phyloP scores from a whole-genome alignment of 2,888 invertebrate species.

The Caenorhabditis virilis region DNA sequence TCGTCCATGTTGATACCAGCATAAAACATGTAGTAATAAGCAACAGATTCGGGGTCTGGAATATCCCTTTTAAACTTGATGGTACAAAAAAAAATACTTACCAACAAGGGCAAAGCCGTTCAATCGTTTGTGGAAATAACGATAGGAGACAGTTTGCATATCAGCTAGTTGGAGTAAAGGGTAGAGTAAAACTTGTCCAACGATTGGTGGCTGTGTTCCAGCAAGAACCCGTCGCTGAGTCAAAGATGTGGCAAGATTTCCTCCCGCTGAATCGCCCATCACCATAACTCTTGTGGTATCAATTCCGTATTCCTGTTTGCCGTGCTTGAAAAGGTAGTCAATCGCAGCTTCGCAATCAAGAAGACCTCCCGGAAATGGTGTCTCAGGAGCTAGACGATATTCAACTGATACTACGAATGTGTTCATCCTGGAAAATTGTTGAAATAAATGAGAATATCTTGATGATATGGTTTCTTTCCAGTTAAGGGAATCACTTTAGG shows the following conservation, averaged over 20 bases:
- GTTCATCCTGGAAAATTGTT: slow-evolving; percentile 34
- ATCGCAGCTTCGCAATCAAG: slow-evolving; percentile 69
- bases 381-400: slow-evolving; percentile 69
- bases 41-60: slow-evolving; percentile 53
- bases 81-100: slow-evolving; percentile 14
- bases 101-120: slow-evolving; percentile 54
- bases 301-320: slow-evolving; percentile 39
- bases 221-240: slow-evolving; percentile 38
- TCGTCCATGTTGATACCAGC: slow-evolving; percentile 49
- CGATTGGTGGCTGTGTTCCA: slow-evolving; percentile 30
- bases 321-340: slow-evolving; percentile 52
- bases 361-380: slow-evolving; percentile 68
- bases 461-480: too few relatives aligned
- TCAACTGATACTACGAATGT: slow-evolving; percentile 52
- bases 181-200: slow-evolving; percentile 67
- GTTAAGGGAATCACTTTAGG: too few relatives aligned
- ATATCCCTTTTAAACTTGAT: not conserved
- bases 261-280: slow-evolving; percentile 65
- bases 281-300: slow-evolving; percentile 49
- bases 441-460: too few relatives aligned
- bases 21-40: slow-evolving; percentile 54
- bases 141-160: slow-evolving; percentile 66
- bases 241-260: slow-evolving; percentile 55
- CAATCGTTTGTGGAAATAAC: slow-evolving; percentile 44
- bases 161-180: slow-evolving; percentile 69